Conservation (phyloP, 2,797 vertebrate species). For the Helarctos malayanus region DNA sequence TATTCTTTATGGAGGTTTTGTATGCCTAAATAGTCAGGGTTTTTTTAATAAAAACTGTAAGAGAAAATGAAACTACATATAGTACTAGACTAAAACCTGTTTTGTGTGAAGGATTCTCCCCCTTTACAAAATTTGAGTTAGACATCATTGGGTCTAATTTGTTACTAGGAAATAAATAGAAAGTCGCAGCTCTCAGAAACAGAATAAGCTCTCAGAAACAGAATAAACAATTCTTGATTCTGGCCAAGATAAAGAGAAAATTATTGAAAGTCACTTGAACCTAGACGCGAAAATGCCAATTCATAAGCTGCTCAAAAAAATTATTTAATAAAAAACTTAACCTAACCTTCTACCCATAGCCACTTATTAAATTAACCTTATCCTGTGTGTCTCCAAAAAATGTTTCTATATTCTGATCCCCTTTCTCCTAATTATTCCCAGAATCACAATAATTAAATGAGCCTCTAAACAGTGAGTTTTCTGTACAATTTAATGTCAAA, state of each 20-base stretch:
- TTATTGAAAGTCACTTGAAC: conserved; percentile 30
- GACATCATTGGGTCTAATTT: neutral
- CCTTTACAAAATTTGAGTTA: neutral
- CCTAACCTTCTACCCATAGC: neutral
- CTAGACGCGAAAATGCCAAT: conserved; percentile 39
- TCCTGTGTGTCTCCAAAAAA: neutral
- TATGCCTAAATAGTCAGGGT: neutral
- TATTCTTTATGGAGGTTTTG: neutral
- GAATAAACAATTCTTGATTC: conserved; percentile 36
- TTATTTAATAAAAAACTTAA: neutral
- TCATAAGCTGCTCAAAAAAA: neutral
- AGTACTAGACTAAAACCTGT: neutral
- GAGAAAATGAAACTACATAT: neutral
- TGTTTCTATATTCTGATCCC: neutral
- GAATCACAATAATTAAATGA: conserved; percentile 28
- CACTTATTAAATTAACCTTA: conserved; percentile 32
- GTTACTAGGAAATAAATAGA: neutral
- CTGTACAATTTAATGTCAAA: conserved; percentile 33
- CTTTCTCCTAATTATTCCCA: conserved; percentile 54
- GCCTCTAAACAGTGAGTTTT: conserved; percentile 25
- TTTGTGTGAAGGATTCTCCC: neutral
- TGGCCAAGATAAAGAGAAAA: conserved; percentile 39
- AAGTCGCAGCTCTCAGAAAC: conserved; percentile 20
- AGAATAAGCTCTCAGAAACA: conserved; percentile 40
- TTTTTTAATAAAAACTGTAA: conserved; percentile 30